Evolutionary conservation across 2,797 vertebrate genomes (phyloP), one percentile per base, ranked within the genome.

Genomic region (Enteromius treurensis): DNA sequence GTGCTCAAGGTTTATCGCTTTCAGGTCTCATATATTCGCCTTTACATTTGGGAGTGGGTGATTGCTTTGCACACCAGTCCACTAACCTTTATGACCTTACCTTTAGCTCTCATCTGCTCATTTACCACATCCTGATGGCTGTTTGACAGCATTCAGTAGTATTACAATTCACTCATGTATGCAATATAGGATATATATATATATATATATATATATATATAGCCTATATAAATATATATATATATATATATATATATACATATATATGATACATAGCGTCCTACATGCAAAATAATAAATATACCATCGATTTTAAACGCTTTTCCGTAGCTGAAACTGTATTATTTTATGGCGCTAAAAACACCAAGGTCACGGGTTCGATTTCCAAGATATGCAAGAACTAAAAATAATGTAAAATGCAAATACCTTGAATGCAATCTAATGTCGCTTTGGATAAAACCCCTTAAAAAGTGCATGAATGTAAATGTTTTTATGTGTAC

Each of bases 31-130:
- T 81, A 65, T 64, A 71, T 62, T 3, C n/a, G 26, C 45, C 45
- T 82, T 75, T 47, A 53, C 58, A 40, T 58, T 68, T 71, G 47
- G n/a, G 9, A 26, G 60, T 10, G n/a, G 49, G 47, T 29, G 47
- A 77, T 83, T 69, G 73, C 49, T 83, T 77, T 69, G 34, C 19
- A 45, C 34, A 49, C 73, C 47, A 45, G 81, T 6, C 55, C 47
- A 75, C 19, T 77, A 77, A 67, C 34, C 64, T 69, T 77, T 47
- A 42, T 69, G 49, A 77, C 64, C 81, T 69, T 5, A 69, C 1
- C 23, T 77, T 76, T 53, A 76, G 47, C 37, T 42, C 32, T 67
- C n/a, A 53, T 82, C 45, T 5, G 17, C 19, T 32, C 58, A 64
- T 82, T 76, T 68, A 37, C 49, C 34, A 53, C 23, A 32, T 77